Percentiles rank a stretch among this genome's conserved stretches.
phyloP scores from a whole-genome alignment of 1,140 invertebrate genomes.

The Phenacoccus solenopsis region DNA sequence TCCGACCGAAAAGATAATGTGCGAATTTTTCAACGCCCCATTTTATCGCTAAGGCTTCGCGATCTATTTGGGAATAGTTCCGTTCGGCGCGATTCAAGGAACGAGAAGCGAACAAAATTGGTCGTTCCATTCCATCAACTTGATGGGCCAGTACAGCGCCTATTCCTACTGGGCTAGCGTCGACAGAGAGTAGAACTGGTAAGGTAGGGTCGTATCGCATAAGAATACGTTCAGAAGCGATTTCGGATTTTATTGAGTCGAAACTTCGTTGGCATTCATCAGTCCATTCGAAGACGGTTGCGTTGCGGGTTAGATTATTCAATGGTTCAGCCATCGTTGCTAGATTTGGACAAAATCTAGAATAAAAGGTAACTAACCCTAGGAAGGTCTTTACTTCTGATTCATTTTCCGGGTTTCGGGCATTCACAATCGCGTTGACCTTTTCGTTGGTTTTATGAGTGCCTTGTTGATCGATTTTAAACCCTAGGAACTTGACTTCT shows the following conservation, averaged over 20 bases:
- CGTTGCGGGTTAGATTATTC: slow-evolving; percentile 28
- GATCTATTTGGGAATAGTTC: slow-evolving; percentile 36
- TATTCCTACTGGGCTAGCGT: slow-evolving; percentile 38
- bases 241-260: slow-evolving; percentile 26
- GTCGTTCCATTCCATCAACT: slow-evolving; percentile 32
- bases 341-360: slow-evolving; percentile 34
- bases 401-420: slow-evolving; percentile 30
- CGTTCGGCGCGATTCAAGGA: slow-evolving; percentile 34
- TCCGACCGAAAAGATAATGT: slow-evolving; percentile 36
- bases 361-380: slow-evolving; percentile 37
- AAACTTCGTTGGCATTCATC: slow-evolving; percentile 27
- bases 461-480: slow-evolving; percentile 29
- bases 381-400: slow-evolving; percentile 34
- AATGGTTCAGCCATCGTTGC: slow-evolving; percentile 31
- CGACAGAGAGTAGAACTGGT: slow-evolving; percentile 34
- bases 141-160: slow-evolving; percentile 37
- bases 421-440: slow-evolving; percentile 30
- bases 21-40: slow-evolving; percentile 37
- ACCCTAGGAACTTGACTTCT: slow-evolving; percentile 33
- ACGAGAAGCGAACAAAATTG: slow-evolving; percentile 36
- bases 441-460: slow-evolving; percentile 34
- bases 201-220: slow-evolving; percentile 32
- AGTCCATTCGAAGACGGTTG: neutral
- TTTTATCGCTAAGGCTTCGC: slow-evolving; percentile 36
- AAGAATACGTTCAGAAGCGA: slow-evolving; percentile 27